Conservation (phyloP, 2,797 vertebrate species). For the Galagoides demidoff region DNA sequence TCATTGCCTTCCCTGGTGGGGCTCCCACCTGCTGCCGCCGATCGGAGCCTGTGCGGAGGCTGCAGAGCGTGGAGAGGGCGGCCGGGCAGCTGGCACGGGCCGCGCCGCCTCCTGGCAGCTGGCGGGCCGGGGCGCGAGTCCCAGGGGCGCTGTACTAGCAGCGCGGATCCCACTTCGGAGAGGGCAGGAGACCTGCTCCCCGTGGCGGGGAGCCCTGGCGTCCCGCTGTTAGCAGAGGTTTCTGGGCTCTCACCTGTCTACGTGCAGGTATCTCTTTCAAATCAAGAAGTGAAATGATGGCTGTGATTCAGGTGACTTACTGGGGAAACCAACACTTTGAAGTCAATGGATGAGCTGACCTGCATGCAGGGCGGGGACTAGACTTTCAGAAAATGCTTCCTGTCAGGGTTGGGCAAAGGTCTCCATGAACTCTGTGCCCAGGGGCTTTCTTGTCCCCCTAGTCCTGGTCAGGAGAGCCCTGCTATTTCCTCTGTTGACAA, state of each 20-base stretch:
- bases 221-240: neutral
- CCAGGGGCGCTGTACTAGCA: rapidly evolving
- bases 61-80: neutral
- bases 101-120: neutral
- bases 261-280: neutral
- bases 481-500: neutral
- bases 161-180: neutral
- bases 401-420: neutral
- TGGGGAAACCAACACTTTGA: neutral
- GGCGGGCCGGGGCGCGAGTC: neutral
- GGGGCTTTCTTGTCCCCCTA: rapidly evolving
- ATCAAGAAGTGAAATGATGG: neutral
- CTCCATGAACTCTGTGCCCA: neutral
- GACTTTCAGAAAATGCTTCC: neutral
- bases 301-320: neutral
- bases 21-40: conserved; percentile 37
- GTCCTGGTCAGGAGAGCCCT: neutral
- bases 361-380: neutral
- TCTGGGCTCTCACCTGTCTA: neutral
- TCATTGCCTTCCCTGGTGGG: conserved; percentile 69
- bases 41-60: neutral
- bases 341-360: neutral
- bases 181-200: neutral
- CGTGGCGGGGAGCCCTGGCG: rapidly evolving
- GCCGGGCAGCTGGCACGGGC: conserved; percentile 51